Conservation (phyloP, 2,888 invertebrate genomes). For the Tiliacea aurago region DNA sequence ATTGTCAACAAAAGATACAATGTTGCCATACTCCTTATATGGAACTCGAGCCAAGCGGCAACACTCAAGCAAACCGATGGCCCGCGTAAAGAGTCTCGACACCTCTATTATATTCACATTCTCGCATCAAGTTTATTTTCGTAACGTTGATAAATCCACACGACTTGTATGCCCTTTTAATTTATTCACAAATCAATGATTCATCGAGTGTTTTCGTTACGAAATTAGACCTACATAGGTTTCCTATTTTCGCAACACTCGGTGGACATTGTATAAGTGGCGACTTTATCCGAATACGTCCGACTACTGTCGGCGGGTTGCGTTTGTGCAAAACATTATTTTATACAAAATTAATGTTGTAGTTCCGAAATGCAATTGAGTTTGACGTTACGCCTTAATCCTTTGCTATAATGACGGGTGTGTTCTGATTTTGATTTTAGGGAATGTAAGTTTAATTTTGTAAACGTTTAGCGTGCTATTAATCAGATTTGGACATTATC, state of each 20-base stretch:
- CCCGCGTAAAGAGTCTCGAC: slow-evolving; percentile 45
- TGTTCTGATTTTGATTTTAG: slow-evolving; percentile 30
- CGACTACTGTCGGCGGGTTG: slow-evolving; percentile 51
- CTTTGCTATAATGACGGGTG: slow-evolving; percentile 43
- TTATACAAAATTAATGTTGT: slow-evolving; percentile 54
- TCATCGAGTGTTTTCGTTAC: slow-evolving; percentile 61
- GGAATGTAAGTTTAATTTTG: slow-evolving; percentile 38
- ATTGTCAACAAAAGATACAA: slow-evolving; percentile 38
- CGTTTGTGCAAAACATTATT: slow-evolving; percentile 57
- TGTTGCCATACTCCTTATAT: slow-evolving; percentile 46
- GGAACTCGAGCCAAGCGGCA: slow-evolving; percentile 36
- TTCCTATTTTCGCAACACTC: slow-evolving; percentile 69
- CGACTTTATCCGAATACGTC: slow-evolving; percentile 65
- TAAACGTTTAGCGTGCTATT: background rate
- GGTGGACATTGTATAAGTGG: slow-evolving; percentile 61
- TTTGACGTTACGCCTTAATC: slow-evolving; percentile 33
- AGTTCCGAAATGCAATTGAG: slow-evolving; percentile 23
- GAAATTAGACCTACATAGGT: slow-evolving; percentile 63
- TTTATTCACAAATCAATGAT: slow-evolving; percentile 63
- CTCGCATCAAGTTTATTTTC: slow-evolving; percentile 49
- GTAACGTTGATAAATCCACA: slow-evolving; percentile 53
- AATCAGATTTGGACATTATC: slow-evolving; percentile 25
- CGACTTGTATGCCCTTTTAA: slow-evolving; percentile 54
- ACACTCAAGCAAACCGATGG: slow-evolving; percentile 17
- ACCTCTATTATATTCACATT: slow-evolving; percentile 41